Percentiles rank a stretch among this genome's conserved stretches.
phyloP scores from a whole-genome alignment of 1,140 invertebrate species.

The Phenacoccus solenopsis region DNA sequence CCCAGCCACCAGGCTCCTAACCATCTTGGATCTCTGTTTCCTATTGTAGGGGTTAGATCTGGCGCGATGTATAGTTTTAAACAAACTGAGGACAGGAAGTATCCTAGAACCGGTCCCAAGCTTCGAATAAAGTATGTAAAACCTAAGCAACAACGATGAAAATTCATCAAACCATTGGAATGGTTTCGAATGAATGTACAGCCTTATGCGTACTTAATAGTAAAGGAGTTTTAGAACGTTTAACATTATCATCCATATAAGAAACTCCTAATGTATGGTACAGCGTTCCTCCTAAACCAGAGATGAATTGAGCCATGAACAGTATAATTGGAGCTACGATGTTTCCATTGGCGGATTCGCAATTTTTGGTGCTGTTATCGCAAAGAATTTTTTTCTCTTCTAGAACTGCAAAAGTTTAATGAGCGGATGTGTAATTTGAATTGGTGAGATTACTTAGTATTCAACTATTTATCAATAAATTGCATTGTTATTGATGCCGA shows the following conservation, averaged over 20 bases:
- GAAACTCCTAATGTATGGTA: constrained; percentile 50
- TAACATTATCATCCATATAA: constrained; percentile 53
- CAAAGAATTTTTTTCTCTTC: not conserved
- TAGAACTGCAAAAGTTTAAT: not conserved
- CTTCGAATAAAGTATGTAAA: constrained; percentile 55
- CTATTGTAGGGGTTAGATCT: constrained; percentile 49
- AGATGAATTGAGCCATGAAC: constrained; percentile 43
- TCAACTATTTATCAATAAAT: no score
- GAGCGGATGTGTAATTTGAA: no score
- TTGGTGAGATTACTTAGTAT: no score
- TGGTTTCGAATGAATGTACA: not conserved
- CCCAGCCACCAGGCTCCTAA: constrained; percentile 71
- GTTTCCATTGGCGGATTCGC: constrained; percentile 25
- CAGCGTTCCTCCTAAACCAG: constrained; percentile 43
- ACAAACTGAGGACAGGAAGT: constrained; percentile 51
- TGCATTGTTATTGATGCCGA: no score
- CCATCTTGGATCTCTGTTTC: constrained; percentile 56
- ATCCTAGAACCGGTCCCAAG: constrained; percentile 57
- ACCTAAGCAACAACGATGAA: constrained; percentile 33
- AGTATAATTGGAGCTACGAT: constrained; percentile 39
- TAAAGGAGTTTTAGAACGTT: constrained; percentile 40
- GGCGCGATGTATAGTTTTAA: constrained; percentile 56
- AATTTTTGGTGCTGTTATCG: not conserved
- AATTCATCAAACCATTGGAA: not conserved
- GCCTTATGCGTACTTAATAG: constrained; percentile 35